Conservation (phyloP, 2,888 invertebrate genomes). For the Parthenolecanium corni region DNA sequence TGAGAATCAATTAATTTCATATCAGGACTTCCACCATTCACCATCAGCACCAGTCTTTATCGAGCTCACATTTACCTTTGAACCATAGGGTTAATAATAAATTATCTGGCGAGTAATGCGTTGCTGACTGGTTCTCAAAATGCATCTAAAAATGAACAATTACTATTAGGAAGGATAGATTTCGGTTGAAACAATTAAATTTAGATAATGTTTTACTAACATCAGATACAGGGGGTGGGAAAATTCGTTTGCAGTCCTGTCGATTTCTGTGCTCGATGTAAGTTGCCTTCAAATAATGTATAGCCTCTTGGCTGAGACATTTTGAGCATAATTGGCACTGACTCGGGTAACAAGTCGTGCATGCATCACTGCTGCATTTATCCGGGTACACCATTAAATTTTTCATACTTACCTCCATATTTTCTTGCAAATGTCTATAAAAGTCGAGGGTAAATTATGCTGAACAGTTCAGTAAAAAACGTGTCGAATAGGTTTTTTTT, state of each 20-base stretch:
- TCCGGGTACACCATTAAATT: conserved; percentile 65
- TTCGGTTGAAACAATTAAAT: not conserved
- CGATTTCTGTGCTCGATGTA: conserved; percentile 69
- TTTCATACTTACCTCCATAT: conserved; percentile 61
- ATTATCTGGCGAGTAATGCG: conserved; percentile 50
- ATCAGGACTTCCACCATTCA: not conserved
- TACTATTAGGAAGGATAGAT: conserved; percentile 5
- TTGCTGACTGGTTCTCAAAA: conserved; percentile 27
- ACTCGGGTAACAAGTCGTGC: conserved; percentile 51
- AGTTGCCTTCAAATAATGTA: conserved; percentile 50
- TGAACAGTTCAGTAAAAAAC: not conserved
- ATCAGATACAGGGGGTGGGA: conserved; percentile 48
- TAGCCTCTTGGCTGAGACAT: conserved; percentile 54
- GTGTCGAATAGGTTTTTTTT: no score
- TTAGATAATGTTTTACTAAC: not conserved
- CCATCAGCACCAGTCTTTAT: conserved; percentile 61
- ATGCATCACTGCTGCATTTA: conserved; percentile 48
- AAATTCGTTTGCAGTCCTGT: conserved; percentile 67
- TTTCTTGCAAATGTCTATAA: conserved; percentile 1
- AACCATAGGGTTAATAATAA: conserved; percentile 72
- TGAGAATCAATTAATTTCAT: not conserved
- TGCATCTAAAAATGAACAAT: conserved; percentile 32
- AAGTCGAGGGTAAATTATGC: no score
- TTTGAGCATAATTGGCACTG: conserved; percentile 67
- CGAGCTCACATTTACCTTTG: conserved; percentile 72